Evolutionary conservation across 2,888 invertebrate genomes (phyloP), one percentile per base, ranked within the genome.

Genomic region (Phasia obesa): DNA sequence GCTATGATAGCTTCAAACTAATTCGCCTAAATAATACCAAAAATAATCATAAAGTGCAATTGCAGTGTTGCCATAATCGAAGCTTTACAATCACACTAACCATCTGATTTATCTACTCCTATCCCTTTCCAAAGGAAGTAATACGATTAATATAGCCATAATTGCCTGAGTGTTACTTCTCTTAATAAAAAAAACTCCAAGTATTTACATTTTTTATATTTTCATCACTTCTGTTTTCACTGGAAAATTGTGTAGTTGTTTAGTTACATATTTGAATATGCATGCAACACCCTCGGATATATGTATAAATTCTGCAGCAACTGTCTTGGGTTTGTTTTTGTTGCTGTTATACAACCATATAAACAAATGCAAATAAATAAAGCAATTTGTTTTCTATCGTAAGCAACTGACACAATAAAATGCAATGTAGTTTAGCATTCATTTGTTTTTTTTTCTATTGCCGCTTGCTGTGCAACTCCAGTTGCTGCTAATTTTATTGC

Each of bases 361-460:
- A 77, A 81, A 74, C 59, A 57, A 83, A 85, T 83, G 84, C 79
- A 86, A 86, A 86, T 86, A 86, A 86, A 86, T 84, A 79, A 59
- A 84, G 81, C 85, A 86, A 86, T 86, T 86, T 86, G 85, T 86
- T 85, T 80, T 84, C 78, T 70, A 85, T 86, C 86, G 84, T 69
- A 76, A 81, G 83, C 85, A 85, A 85, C 84, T 86, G 85, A 82
- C 86, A 85, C 83, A 85, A 85, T 86, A 86, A 86, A 86, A 85
- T 85, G 81, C 84, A 75, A 74, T 75, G 78, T 65, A 62, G 49
- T 78, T 84, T 67, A 27, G 65, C 21, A 64, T 55, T 49, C 19
- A 1, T 25, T 47, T 53, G n/a, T n/a, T 51, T 65, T 6, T 19
- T 11, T 53, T 4, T 35, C 2, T 4, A 17, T 25, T 49, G 9